These are phyloP conservation scores for Thyatira batis DNA, from an alignment of 2,888 invertebrate species.

Conservation along the genomic window DNA sequence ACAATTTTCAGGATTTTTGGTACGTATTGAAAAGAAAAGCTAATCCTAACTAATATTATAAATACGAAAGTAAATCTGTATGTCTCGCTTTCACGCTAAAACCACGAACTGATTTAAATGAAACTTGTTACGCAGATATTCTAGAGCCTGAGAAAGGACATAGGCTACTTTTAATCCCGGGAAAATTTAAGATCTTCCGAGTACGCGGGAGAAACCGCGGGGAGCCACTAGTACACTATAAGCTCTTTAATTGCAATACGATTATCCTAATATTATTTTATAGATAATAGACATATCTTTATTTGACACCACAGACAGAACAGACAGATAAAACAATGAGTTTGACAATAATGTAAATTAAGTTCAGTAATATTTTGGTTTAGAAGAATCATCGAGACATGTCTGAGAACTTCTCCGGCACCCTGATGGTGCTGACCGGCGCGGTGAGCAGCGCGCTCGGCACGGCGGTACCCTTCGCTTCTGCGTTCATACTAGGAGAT, in stretches of 20 bases:
- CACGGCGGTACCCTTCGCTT: conserved; percentile 48
- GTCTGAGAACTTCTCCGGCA: conserved; percentile 60
- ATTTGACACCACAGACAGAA: too few relatives aligned
- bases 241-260: neutral
- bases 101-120: too few relatives aligned
- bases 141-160: too few relatives aligned
- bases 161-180: too few relatives aligned
- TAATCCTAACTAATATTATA: neutral
- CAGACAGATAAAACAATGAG: too few relatives aligned
- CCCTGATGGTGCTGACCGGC: conserved; percentile 50
- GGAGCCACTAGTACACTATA: neutral
- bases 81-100: too few relatives aligned
- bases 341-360: neutral
- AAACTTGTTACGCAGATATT: too few relatives aligned
- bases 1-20: conserved; percentile 67
- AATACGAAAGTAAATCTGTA: neutral
- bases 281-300: neutral
- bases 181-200: too few relatives aligned
- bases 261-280: neutral
- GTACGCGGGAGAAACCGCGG: too few relatives aligned
- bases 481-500: conserved; percentile 48
- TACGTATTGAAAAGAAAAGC: conserved; percentile 27
- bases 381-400: conserved; percentile 62
- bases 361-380: conserved; percentile 14
- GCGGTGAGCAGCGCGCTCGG: conserved; percentile 50